Evolutionary conservation across 2,797 vertebrate species (phyloP).

Genomic region (Leptodactylus fallax): DNA sequence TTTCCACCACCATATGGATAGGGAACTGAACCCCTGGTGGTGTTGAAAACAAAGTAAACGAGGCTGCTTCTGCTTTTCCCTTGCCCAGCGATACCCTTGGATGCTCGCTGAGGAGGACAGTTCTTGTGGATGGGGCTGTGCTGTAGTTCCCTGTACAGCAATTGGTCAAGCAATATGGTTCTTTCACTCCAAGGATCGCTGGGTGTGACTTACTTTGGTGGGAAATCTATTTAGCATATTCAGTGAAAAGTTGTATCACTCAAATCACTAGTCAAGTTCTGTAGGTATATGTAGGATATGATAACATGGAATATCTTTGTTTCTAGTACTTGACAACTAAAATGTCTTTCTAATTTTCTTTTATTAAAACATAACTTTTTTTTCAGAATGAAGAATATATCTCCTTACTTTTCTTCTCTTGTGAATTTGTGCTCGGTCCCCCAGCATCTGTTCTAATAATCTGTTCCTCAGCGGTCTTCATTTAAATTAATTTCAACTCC

Average conservation of each 20-base stretch:
- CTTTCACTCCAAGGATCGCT: no score
- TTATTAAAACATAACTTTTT: background rate
- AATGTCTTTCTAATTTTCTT: background rate
- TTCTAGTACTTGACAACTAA: background rate
- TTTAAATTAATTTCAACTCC: conserved; percentile 23
- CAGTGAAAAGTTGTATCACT: background rate
- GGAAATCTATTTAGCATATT: no score
- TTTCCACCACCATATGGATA: no score
- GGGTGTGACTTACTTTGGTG: no score
- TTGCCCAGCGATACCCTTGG: no score
- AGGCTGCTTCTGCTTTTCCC: no score
- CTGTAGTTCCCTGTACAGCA: no score
- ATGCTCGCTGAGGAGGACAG: no score
- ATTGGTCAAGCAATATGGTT: no score
- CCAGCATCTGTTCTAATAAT: conserved; percentile 18
- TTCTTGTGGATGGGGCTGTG: no score
- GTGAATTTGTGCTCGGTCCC: background rate
- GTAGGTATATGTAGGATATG: background rate
- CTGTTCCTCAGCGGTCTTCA: background rate
- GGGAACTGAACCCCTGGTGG: no score
- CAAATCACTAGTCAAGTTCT: background rate
- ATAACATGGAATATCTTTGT: background rate
- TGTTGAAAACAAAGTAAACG: no score
- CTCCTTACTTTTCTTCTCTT: background rate
- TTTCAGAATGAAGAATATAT: background rate